These are phyloP conservation scores for Agriopis leucophaearia DNA, from an alignment of 2,888 invertebrate species.

Conservation along the genomic window DNA sequence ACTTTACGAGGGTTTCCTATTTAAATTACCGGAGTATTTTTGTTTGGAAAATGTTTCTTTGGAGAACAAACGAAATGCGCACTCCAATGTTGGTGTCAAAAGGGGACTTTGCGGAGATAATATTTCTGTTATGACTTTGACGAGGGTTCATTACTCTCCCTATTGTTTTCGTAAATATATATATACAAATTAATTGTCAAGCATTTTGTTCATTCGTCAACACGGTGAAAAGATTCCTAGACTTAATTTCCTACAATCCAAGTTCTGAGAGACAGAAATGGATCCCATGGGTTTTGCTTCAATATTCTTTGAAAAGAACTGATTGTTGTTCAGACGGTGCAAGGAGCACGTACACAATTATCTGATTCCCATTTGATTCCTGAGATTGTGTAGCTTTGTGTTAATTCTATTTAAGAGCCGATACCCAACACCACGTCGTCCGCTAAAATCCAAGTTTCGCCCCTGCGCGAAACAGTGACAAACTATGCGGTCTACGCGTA, in stretches of 20 bases:
- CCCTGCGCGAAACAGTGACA: too few species aligned
- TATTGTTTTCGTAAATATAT: neutral
- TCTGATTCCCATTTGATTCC: too few species aligned
- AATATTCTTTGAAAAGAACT: too few species aligned
- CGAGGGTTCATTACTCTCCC: slow-evolving; percentile 2
- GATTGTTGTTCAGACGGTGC: too few species aligned
- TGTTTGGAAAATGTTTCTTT: slow-evolving; percentile 8
- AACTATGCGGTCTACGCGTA: too few species aligned
- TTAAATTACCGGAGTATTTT: slow-evolving; percentile 6
- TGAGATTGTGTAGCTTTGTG: neutral
- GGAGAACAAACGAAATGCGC: neutral
- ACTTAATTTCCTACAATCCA: neutral
- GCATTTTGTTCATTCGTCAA: neutral
- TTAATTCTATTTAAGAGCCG: too few species aligned
- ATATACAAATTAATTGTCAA: too few species aligned
- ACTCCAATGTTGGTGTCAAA: neutral
- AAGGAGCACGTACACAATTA: too few species aligned
- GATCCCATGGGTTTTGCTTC: too few species aligned
- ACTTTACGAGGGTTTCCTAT: neutral
- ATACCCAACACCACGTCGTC: too few species aligned
- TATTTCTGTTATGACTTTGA: slow-evolving; percentile 9
- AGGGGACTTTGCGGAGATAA: neutral
- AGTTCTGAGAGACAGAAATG: neutral
- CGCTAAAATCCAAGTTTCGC: too few species aligned
- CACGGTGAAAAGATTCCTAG: neutral